These are phyloP conservation scores for Alfaro cultratus DNA, from an alignment of 2,797 vertebrate species.

Conservation along the genomic window DNA sequence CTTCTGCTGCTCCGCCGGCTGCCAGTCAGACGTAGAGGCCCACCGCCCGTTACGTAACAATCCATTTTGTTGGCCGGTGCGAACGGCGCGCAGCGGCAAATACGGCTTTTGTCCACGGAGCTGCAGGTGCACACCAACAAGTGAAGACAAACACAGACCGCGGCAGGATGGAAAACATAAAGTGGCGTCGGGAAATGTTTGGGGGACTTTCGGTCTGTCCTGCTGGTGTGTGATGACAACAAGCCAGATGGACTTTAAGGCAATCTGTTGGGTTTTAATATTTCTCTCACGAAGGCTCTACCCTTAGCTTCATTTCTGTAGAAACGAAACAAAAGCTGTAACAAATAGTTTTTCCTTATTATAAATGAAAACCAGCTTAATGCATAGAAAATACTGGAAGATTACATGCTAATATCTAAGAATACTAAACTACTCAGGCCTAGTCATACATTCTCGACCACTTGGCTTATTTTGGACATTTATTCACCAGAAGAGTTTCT, in stretches of 20 bases:
- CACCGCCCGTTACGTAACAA: slow-evolving; percentile 61
- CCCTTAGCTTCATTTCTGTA: slow-evolving; percentile 22
- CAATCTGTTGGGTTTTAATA: slow-evolving; percentile 54
- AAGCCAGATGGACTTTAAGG: slow-evolving; percentile 42
- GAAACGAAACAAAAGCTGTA: slow-evolving; percentile 13
- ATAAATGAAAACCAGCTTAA: not conserved
- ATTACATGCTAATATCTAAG: not conserved
- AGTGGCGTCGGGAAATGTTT: slow-evolving; percentile 19
- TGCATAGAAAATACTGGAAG: not conserved
- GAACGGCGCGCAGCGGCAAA: slow-evolving; percentile 44
- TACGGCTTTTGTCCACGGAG: slow-evolving; percentile 37
- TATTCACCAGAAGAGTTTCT: not conserved
- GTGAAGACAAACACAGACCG: slow-evolving; percentile 58
- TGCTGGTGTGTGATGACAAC: slow-evolving; percentile 20
- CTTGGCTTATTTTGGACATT: not conserved
- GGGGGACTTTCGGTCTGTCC: slow-evolving; percentile 4
- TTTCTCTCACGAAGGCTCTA: slow-evolving; percentile 27
- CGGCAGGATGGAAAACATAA: slow-evolving; percentile 46
- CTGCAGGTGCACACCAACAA: slow-evolving; percentile 48
- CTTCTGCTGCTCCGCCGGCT: slow-evolving; percentile 50
- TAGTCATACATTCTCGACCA: not conserved
- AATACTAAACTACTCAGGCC: not conserved
- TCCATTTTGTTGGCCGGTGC: slow-evolving; percentile 54
- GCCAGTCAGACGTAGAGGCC: slow-evolving; percentile 61
- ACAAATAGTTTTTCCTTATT: not conserved